Evolutionary conservation across 2,888 invertebrate species (phyloP).

Genomic region (Chrysolina oricalcia): DNA sequence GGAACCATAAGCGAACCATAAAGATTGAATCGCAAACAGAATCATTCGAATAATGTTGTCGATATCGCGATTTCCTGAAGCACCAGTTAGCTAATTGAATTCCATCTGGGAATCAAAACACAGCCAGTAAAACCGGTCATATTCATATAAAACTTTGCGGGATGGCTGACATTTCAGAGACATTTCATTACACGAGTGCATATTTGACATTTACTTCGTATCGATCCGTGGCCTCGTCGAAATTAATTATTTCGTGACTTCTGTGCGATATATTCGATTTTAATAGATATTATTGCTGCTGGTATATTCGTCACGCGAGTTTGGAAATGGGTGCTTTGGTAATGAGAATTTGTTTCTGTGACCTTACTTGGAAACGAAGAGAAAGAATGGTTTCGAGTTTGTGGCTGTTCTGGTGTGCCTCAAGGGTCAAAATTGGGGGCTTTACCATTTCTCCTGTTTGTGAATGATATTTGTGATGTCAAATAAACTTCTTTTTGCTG

Average conservation of each 20-base stretch:
- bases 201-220: neutral
- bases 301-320: too few relatives aligned
- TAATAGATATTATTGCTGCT: too few relatives aligned
- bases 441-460: too few relatives aligned
- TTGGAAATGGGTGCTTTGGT: too few relatives aligned
- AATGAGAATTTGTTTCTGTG: too few relatives aligned
- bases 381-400: too few relatives aligned
- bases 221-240: neutral
- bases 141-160: conserved; percentile 3
- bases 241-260: neutral
- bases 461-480: too few relatives aligned
- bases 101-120: conserved; percentile 11
- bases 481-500: too few relatives aligned
- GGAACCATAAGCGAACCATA: neutral
- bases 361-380: too few relatives aligned
- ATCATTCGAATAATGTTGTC: neutral
- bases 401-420: too few relatives aligned
- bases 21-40: neutral
- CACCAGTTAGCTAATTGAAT: conserved; percentile 20
- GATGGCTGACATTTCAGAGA: conserved; percentile 6
- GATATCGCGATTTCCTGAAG: conserved; percentile 9
- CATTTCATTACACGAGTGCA: conserved; percentile 19
- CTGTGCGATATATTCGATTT: neutral
- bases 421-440: too few relatives aligned
- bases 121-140: conserved; percentile 12